Base-by-base conservation (phyloP, 2,113 vertebrate species). In the Gambusia affinis region DNA sequence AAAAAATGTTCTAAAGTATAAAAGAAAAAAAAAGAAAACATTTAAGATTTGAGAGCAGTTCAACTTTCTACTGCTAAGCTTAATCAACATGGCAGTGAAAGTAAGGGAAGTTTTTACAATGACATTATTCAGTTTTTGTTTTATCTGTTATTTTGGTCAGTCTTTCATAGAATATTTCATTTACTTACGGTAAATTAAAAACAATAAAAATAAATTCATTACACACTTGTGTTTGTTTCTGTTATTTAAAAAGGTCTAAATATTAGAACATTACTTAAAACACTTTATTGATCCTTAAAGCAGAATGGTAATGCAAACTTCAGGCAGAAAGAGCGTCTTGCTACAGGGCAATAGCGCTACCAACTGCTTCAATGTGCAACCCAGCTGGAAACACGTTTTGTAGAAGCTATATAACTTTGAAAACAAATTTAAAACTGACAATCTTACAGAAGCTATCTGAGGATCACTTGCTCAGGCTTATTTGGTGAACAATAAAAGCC, bases 1-100 rank as follows among this genome's bases (percentile, higher is more conserved):
- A 35, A 22, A 35, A 86, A 44, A 54, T 63, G 63, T 67, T 27
- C 42, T 10, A 42, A 42, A 42, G 35, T 81, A 61, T 67, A 66
- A 63, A 29, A 57, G 22, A 60, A 44, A 65, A 60, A 44, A 65
- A 65, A n/a, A 60, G 11, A 60, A 29, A 64, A 57, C 37, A 31
- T 62, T 24, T 65, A 67, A 5, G 28, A 63, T 57, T 57, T 57
- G 44, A 22, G 47, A 57, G 44, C 12, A 15, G 39, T 19, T 22
- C 19, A 28, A 42, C 19, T 24, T 54, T 22, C 17, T 22, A 54
- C 51, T 54, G 4, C 22, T 8, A 7, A 24, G 7, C 22, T 7
- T 17, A 44, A 14, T 47, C 19, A 19, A 22, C 17, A 47, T 19
- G 44, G 44, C 44, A 19, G 44, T 47, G 44, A 47, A 47, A 19